These are phyloP conservation scores for Neosalanx taihuensis DNA, from an alignment of 2,797 vertebrate species.

Conservation along the genomic window DNA sequence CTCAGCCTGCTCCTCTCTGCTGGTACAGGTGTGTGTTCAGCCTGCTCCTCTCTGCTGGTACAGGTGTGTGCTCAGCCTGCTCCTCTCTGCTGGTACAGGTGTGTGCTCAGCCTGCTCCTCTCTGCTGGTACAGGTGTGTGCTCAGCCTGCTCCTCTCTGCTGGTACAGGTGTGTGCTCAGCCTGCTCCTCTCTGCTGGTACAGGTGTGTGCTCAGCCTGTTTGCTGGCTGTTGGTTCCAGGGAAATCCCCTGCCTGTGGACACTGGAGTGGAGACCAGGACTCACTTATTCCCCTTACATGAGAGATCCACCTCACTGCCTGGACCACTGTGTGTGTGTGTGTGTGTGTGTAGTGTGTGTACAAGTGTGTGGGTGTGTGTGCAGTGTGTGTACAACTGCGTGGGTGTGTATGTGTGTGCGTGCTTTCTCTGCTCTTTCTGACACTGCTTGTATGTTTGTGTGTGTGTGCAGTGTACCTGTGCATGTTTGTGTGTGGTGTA, in stretches of 20 bases:
- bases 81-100: too few relatives aligned
- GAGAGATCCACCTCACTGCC: conserved; percentile 84
- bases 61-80: too few relatives aligned
- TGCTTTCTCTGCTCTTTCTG: not conserved
- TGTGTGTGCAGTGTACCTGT: not conserved
- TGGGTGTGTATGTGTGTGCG: conserved; percentile 4
- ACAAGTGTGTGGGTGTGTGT: conserved; percentile 10
- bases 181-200: conserved; percentile 72
- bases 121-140: not conserved
- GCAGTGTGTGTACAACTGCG: conserved; percentile 23
- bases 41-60: too few relatives aligned
- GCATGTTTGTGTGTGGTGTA: conserved; percentile 3
- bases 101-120: too few relatives aligned
- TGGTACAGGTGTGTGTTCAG: too few relatives aligned
- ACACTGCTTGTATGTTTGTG: conserved; percentile 1
- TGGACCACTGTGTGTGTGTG: conserved; percentile 28
- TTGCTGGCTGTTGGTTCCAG: conserved; percentile 84
- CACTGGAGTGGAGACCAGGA: conserved; percentile 89
- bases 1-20: too few relatives aligned
- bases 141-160: conserved; percentile 75
- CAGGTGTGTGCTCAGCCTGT: conserved; percentile 57
- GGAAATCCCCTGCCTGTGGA: conserved; percentile 87
- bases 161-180: conserved; percentile 70
- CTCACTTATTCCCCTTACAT: conserved; percentile 87
- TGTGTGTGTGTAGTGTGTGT: conserved; percentile 1